phyloP scores from a whole-genome alignment of 2,888 invertebrate species.

The Melangyna quadrimaculata region DNA sequence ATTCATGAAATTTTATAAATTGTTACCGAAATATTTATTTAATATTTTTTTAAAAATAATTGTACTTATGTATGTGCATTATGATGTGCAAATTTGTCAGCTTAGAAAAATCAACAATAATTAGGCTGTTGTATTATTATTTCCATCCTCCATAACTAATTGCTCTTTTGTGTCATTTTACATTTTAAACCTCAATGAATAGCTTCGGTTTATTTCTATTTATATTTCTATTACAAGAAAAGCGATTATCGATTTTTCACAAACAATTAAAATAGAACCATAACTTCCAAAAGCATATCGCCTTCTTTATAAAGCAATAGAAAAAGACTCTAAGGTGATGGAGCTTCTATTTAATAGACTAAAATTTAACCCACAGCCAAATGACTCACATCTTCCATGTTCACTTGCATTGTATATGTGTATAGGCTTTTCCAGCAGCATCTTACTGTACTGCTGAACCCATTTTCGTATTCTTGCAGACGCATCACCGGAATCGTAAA shows the following conservation, averaged over 20 bases:
- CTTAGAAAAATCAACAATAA: too few relatives aligned
- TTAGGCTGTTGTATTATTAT: too few relatives aligned
- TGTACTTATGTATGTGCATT: too few relatives aligned
- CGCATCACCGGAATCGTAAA: conserved; percentile 51
- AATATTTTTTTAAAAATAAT: too few relatives aligned
- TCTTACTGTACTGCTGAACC: conserved; percentile 6
- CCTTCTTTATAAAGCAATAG: background rate
- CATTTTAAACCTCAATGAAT: background rate
- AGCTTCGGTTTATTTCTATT: too few relatives aligned
- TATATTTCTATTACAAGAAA: background rate
- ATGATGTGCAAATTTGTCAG: too few relatives aligned
- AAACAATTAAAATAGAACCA: background rate
- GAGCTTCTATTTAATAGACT: conserved; percentile 37
- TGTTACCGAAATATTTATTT: too few relatives aligned
- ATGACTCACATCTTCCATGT: conserved; percentile 40
- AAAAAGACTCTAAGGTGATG: conserved; percentile 11
- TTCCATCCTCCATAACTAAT: too few relatives aligned
- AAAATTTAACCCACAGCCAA: conserved; percentile 50
- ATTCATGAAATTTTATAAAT: too few relatives aligned
- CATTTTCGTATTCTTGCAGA: conserved; percentile 28
- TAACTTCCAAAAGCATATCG: conserved; percentile 13
- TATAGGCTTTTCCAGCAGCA: conserved; percentile 8
- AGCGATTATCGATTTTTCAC: background rate
- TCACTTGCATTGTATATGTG: background rate
- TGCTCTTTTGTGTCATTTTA: background rate